A percentile compares a stretch with the other conserved stretches of the same genome.
These are phyloP conservation scores for Eptatretus atami DNA, from an alignment of 2,797 vertebrate species.

Conservation along the genomic window DNA sequence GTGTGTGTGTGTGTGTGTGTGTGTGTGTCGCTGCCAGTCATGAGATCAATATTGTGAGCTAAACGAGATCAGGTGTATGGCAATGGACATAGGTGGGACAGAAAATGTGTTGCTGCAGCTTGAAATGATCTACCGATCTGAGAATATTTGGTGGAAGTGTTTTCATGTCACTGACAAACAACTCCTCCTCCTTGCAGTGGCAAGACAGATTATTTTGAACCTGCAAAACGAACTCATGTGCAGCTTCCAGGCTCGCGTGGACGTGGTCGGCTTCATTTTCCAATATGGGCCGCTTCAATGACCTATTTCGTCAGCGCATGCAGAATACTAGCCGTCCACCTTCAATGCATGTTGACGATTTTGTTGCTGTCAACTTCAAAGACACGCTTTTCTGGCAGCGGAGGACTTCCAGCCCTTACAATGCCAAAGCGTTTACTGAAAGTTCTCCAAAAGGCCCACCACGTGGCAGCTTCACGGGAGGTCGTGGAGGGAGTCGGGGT, in stretches of 20 bases:
- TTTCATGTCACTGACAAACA: no score
- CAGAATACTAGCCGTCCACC: conserved; percentile 93
- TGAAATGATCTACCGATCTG: background rate
- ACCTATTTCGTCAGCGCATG: conserved; percentile 89
- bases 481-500: conserved; percentile 51
- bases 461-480: conserved; percentile 68
- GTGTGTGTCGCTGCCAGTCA: no score
- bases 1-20: no score
- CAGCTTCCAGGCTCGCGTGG: conserved; percentile 55
- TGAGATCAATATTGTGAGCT: no score
- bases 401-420: conserved; percentile 35
- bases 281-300: conserved; percentile 48
- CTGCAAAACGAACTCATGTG: conserved; percentile 80
- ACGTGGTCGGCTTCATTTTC: conserved; percentile 67
- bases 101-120: background rate
- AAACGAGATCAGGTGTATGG: no score
- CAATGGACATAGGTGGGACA: no score
- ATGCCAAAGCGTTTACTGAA: conserved; percentile 68
- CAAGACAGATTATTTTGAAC: conserved; percentile 73
- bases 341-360: conserved; percentile 95
- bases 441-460: conserved; percentile 62
- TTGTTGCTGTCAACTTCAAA: conserved; percentile 88
- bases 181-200: conserved; percentile 19
- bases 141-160: background rate
- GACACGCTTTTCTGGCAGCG: conserved; percentile 56